These are phyloP conservation scores for Zosterops japonicus DNA, from an alignment of 2,113 vertebrate genomes.

Conservation along the genomic window DNA sequence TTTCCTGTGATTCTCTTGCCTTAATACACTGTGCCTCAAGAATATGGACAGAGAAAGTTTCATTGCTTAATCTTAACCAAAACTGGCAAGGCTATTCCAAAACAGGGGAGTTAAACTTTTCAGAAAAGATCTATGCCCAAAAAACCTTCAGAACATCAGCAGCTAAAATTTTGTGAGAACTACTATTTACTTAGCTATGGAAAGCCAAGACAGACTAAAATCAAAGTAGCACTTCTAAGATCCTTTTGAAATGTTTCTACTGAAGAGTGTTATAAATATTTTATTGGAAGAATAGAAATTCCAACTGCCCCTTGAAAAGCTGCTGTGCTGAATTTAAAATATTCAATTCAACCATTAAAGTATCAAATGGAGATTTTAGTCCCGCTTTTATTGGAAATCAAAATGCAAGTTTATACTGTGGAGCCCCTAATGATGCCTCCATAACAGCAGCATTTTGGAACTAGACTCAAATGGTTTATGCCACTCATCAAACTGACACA, in stretches of 20 bases:
- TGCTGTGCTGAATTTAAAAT: slow-evolving; percentile 11
- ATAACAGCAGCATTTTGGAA: background rate
- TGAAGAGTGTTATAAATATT: slow-evolving; percentile 22
- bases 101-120: background rate
- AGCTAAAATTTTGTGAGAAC: background rate
- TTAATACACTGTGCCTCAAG: background rate
- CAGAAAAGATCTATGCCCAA: background rate
- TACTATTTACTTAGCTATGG: background rate
- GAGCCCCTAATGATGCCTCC: background rate
- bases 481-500: background rate
- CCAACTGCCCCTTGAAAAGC: slow-evolving; percentile 3
- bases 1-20: background rate
- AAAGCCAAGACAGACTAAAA: background rate
- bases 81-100: background rate
- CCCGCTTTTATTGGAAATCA: slow-evolving; percentile 39
- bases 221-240: background rate
- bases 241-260: background rate
- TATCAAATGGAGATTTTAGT: slow-evolving; percentile 33
- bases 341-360: background rate
- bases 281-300: slow-evolving; percentile 6
- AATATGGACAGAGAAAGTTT: background rate
- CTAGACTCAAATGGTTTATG: background rate
- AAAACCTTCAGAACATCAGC: background rate
- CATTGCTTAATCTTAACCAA: background rate
- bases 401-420: slow-evolving; percentile 22